Evolutionary conservation across 2,888 invertebrate genomes (phyloP).

Genomic region (Synergus itoensis): DNA sequence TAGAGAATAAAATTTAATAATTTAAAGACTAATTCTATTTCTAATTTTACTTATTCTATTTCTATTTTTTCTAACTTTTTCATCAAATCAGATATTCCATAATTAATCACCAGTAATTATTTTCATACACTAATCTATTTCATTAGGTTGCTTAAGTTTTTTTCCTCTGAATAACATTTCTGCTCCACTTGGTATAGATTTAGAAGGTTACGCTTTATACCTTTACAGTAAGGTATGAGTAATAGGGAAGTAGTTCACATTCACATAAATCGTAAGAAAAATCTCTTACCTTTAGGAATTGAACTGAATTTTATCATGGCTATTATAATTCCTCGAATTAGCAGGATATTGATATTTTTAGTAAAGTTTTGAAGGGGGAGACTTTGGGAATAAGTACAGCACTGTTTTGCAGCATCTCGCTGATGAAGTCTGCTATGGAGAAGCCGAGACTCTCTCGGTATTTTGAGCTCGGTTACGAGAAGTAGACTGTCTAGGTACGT

Average conservation of each 20-base stretch:
- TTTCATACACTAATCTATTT: background rate
- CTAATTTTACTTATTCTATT: too few relatives aligned
- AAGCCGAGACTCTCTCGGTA: slow-evolving; percentile 21
- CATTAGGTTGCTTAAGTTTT: background rate
- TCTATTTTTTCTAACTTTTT: too few relatives aligned
- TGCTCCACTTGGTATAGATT: slow-evolving; percentile 31
- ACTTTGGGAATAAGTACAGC: slow-evolving; percentile 12
- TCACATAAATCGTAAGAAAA: background rate
- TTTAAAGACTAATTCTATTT: too few relatives aligned
- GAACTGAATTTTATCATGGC: background rate
- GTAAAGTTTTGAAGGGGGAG: background rate
- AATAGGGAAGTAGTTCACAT: background rate
- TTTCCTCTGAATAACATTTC: slow-evolving; percentile 13
- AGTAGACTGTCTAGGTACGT: slow-evolving; percentile 39
- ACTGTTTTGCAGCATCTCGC: slow-evolving; percentile 25
- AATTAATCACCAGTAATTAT: background rate
- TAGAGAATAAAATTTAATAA: too few relatives aligned
- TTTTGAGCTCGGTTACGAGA: slow-evolving; percentile 34
- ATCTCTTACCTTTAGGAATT: background rate
- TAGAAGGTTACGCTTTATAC: background rate
- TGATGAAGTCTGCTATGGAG: slow-evolving; percentile 28
- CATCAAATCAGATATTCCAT: background rate
- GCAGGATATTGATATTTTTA: too few relatives aligned
- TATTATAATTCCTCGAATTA: background rate
- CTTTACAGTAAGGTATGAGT: background rate